A percentile compares a stretch with the other conserved stretches of the same genome.
Evolutionary conservation across 2,797 vertebrate species (phyloP).

Genomic region (Vultur gryphus): DNA sequence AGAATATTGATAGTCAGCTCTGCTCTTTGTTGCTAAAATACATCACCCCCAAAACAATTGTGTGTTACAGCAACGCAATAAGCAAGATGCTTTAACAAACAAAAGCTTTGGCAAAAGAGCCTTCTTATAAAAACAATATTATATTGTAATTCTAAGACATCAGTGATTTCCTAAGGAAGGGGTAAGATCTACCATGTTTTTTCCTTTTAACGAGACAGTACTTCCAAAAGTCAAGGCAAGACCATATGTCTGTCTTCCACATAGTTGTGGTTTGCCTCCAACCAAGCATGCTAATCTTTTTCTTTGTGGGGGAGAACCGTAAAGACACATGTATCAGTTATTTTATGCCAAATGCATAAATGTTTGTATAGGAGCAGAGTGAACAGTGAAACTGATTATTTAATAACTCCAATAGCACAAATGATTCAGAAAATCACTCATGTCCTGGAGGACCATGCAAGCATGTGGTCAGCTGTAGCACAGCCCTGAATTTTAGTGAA

Average conservation of each 20-base stretch:
- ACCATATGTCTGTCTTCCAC: not conserved
- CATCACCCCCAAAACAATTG: not conserved
- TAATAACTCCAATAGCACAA: not conserved
- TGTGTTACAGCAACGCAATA: not conserved
- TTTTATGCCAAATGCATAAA: not conserved
- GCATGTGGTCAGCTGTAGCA: not conserved
- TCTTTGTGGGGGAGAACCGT: not conserved
- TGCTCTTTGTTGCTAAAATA: not conserved
- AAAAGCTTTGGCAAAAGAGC: not conserved
- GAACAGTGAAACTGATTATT: not conserved
- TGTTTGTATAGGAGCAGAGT: not conserved
- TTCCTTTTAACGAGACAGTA: not conserved
- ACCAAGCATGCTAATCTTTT: not conserved
- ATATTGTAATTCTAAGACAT: not conserved
- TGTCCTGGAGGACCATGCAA: not conserved
- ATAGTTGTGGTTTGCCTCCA: not conserved
- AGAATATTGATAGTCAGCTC: not conserved
- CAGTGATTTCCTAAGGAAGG: not conserved
- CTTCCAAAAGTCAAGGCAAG: not conserved
- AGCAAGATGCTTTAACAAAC: not conserved
- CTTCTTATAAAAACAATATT: not conserved
- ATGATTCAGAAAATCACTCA: not conserved
- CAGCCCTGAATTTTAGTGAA: not conserved
- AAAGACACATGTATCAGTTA: not conserved
- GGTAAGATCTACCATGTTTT: not conserved